Conservation (phyloP, 2,888 invertebrate genomes). For the Reticulitermes lucifugus region DNA sequence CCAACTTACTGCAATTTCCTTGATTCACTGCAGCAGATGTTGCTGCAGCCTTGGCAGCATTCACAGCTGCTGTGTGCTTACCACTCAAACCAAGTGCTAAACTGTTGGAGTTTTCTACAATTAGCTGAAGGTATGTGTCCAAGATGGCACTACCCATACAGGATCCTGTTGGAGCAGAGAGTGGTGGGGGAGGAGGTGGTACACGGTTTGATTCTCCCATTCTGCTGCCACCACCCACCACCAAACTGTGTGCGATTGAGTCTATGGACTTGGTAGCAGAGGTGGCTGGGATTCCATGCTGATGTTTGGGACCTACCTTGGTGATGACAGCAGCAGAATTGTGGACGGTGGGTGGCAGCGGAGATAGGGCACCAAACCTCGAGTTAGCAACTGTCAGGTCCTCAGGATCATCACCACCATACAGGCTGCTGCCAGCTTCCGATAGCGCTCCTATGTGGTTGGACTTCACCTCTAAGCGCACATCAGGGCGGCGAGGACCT, state of each 20-base stretch:
- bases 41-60: constrained; percentile 73
- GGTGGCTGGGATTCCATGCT: constrained; percentile 62
- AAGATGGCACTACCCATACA: constrained; percentile 82
- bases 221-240: constrained; percentile 39
- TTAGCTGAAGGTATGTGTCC: constrained; percentile 89
- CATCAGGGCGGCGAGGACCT: constrained; percentile 73
- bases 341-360: constrained; percentile 43
- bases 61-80: constrained; percentile 73
- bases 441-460: constrained; percentile 63
- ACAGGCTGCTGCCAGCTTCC: constrained; percentile 78
- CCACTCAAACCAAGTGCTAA: constrained; percentile 71
- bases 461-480: constrained; percentile 80
- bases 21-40: constrained; percentile 55
- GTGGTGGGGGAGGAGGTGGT: constrained; percentile 58
- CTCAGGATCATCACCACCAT: constrained; percentile 86
- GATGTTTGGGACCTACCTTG: constrained; percentile 55
- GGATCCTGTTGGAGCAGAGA: constrained; percentile 60
- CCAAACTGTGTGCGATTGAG: constrained; percentile 71
- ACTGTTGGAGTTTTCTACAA: constrained; percentile 85
- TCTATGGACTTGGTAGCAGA: constrained; percentile 73
- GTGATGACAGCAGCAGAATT: constrained; percentile 53
- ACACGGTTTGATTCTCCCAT: constrained; percentile 50
- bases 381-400: constrained; percentile 74
- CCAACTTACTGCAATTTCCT: constrained; percentile 49
- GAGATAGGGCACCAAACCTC: constrained; percentile 52